Evolutionary conservation across 2,888 invertebrate genomes (phyloP), one percentile per base, ranked within the genome.

Genomic region (Dorcus parallelipipedus): DNA sequence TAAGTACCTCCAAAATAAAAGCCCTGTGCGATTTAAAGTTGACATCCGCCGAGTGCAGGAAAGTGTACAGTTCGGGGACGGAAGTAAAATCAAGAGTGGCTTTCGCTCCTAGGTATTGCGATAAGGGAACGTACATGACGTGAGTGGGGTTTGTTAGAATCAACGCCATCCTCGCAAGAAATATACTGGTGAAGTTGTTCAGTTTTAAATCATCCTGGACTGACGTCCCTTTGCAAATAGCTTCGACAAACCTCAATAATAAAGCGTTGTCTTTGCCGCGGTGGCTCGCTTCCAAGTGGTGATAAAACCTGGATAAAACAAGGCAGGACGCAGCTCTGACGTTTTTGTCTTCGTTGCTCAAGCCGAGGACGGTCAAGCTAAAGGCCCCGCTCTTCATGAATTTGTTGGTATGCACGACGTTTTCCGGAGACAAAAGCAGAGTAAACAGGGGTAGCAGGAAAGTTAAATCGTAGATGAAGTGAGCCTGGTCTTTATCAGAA

Each of bases 41-140:
- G 0, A 91, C 81, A 56, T 91, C 89, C 8, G 88, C 83, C 61
- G 91, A 93, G 72, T 92, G 89, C 71, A 95, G 89, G 40, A 95
- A 84, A 52, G 89, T 88, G 60, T 93, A 86, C 71, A 95, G 88
- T 73, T 96, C 95, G 0, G 96, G 96, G n/a, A 96, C 88, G 3
- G 86, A 83, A 9, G 84, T 82, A 10, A 95, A 80, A 72, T 94
- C 88, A 10, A 95, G 82, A 7, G 83, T 82, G 9, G 89, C 86
- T 75, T 93, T 94, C 2, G 91, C 86, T 0, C 72, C 70, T 20
- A 78, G 64, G 66, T 77, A 76, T 20, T 71, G 70, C 0, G 73
- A 71, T n/a, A 96, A 80, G 0, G 89, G 86, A 65, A 85, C 83
- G 76, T 92, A 95, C 67, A 95, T 82, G 0, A 87, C 83, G 69